Conservation (phyloP, 2,797 vertebrate species). For the Eupleurogrammus muticus region DNA sequence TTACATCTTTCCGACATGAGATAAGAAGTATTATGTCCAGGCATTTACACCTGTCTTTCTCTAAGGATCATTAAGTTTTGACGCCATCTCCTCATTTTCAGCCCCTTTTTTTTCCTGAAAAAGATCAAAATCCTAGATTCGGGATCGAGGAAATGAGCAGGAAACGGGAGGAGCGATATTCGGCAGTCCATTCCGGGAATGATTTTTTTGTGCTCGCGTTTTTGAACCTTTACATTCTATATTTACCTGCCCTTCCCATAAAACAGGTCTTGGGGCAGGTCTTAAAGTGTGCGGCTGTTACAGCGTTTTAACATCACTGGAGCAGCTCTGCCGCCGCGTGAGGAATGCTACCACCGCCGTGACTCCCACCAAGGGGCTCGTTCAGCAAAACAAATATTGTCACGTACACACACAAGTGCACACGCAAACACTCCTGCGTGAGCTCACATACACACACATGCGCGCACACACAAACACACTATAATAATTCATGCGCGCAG, state of each 20-base stretch:
- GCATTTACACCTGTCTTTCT: not conserved
- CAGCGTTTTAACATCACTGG: slow-evolving; percentile 51
- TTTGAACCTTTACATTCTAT: not conserved
- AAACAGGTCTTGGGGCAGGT: slow-evolving; percentile 32
- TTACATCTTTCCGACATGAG: no score
- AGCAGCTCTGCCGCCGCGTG: slow-evolving; percentile 51
- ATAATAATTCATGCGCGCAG: slow-evolving; percentile 68
- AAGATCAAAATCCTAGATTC: not conserved
- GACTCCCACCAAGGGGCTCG: slow-evolving; percentile 77
- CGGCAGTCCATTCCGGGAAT: not conserved
- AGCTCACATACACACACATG: slow-evolving; percentile 40
- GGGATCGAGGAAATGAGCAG: not conserved
- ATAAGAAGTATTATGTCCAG: no score
- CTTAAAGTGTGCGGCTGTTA: slow-evolving; percentile 50
- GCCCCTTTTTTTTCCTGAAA: not conserved
- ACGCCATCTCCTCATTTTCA: not conserved
- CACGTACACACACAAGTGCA: slow-evolving; percentile 82
- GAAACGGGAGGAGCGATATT: no score
- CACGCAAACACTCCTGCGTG: slow-evolving; percentile 47
- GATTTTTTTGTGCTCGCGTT: not conserved
- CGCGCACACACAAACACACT: slow-evolving; percentile 51
- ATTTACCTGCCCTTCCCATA: slow-evolving; percentile 26
- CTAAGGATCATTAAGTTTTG: not conserved
- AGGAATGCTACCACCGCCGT: slow-evolving; percentile 56
- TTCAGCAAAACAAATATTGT: slow-evolving; percentile 89